These are phyloP conservation scores for Plecturocebus donacophilus DNA, from an alignment of 2,113 vertebrate genomes.

Conservation along the genomic window DNA sequence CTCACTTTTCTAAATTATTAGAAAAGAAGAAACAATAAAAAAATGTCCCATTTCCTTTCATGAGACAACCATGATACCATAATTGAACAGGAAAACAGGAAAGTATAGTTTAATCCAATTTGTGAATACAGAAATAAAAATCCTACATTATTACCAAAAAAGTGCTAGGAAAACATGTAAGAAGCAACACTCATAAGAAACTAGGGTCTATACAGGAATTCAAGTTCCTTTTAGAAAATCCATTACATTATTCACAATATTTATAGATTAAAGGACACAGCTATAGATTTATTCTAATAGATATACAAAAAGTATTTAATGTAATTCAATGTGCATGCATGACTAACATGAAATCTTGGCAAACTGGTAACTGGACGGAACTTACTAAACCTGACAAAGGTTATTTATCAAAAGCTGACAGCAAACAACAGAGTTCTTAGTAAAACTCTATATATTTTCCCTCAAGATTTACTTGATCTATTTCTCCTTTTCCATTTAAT, in stretches of 20 bases:
- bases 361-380: neutral
- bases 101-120: neutral
- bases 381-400: neutral
- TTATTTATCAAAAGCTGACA: neutral
- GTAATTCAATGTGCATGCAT: neutral
- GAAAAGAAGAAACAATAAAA: neutral
- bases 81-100: neutral
- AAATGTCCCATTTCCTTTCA: neutral
- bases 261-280: neutral
- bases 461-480: neutral
- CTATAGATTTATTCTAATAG: neutral
- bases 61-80: neutral
- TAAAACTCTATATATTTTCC: neutral
- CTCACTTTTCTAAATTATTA: conserved; percentile 22
- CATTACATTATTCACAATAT: neutral
- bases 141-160: neutral
- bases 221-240: neutral
- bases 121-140: conserved; percentile 2
- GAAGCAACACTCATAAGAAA: neutral
- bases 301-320: neutral
- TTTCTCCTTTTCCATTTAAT: neutral
- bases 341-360: neutral
- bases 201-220: neutral
- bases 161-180: neutral
- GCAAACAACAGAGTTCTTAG: neutral